Evolutionary conservation across 1,140 invertebrate species (phyloP).

Genomic region (Drosophila sturtevanti): DNA sequence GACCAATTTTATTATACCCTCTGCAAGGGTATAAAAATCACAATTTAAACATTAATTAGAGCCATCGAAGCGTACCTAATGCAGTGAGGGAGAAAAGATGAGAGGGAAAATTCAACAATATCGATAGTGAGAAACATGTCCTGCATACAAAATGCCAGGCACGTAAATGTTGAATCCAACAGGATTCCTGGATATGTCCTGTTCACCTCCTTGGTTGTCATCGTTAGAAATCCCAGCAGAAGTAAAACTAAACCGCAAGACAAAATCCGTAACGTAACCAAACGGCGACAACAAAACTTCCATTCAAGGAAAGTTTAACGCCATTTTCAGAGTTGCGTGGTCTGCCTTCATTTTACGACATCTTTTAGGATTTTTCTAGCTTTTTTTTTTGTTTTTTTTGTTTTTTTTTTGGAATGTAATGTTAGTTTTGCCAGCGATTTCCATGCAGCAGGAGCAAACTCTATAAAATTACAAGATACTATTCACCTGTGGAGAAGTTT

Average conservation of each 20-base stretch:
- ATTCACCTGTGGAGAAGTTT: conserved; percentile 59
- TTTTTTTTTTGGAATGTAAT: neutral
- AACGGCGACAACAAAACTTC: conserved; percentile 37
- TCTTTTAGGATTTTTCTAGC: no score
- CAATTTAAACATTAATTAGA: conserved; percentile 78
- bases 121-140: conserved; percentile 26
- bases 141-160: conserved; percentile 60
- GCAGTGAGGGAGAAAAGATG: conserved; percentile 20
- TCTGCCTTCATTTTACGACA: conserved; percentile 71
- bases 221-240: conserved; percentile 27
- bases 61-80: conserved; percentile 57
- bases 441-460: conserved; percentile 48
- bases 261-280: conserved; percentile 37
- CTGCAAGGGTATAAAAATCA: conserved; percentile 65
- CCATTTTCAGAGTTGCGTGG: conserved; percentile 59
- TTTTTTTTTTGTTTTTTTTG: neutral
- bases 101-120: conserved; percentile 45
- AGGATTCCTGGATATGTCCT: conserved; percentile 33
- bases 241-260: conserved; percentile 65
- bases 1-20: no score
- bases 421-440: conserved; percentile 41
- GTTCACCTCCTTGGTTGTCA: conserved; percentile 22
- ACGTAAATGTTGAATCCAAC: conserved; percentile 51
- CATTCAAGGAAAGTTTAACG: conserved; percentile 56
- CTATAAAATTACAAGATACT: conserved; percentile 75